Base-by-base conservation (phyloP, 2,888 invertebrate species). In the Cantharis nigra region DNA sequence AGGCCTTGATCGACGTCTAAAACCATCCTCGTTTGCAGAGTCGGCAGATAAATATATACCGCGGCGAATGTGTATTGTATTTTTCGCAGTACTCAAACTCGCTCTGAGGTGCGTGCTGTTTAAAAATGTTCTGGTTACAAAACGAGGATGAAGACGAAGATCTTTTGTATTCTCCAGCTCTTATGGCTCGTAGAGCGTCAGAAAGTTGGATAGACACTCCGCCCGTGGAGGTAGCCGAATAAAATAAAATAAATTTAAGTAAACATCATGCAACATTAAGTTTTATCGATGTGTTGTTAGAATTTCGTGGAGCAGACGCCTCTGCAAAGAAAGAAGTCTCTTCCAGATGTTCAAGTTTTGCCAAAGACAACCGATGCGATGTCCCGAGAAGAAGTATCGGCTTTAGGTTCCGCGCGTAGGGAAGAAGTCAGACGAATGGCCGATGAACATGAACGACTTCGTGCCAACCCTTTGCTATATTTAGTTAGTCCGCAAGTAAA, bases 401-500 rank as follows among this genome's bases (percentile, higher is more conserved):
- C 94, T 81, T 92, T 99, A 86, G 98, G 98, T 85, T 97, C 97
- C 80, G 96, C 97, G 83, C 93, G 98, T 81, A 93, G 99, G 83
- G 98, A 98, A 90, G 98, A 98, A 89, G 92, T 98, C 83, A 93
- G 98, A 86, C 92, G 96, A 84, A 95, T 96, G 90, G 92, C 94
- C 86, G 97, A 98, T 88, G 96, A 97, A 90, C 92, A 94, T 82
- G 98, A 98, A 90, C 93, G 96, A 89, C 93, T 97, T 84, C 92
- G 96, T 88, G 97, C 97, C 87, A 98, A 98, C 91, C 98, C 98
- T 85, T 92, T 98, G 86, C 93, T 98, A 85, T 98, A 97, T 90
- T 92, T 98, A 89, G 94, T 97, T 93, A 97, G 97, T 94, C 98
- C 98, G 87, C 96, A 97, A 92, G 96, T 98, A 85, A 97, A 97